Percentiles rank a stretch among this genome's conserved stretches.
These are phyloP conservation scores for Pangasianodon hypophthalmus DNA, from an alignment of 2,113 vertebrate species.

Conservation along the genomic window DNA sequence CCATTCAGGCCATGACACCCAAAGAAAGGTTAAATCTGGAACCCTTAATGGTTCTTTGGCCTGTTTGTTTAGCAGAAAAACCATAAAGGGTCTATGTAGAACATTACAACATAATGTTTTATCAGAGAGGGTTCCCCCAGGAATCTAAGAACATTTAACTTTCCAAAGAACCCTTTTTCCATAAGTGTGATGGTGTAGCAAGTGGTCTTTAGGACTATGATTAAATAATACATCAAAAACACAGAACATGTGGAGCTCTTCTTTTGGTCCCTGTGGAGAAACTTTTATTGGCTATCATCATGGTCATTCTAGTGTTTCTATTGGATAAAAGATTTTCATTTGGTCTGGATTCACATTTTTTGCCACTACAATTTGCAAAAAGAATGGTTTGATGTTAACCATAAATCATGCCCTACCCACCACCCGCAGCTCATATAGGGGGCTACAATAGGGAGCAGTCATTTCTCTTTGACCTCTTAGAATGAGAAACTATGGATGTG, in stretches of 20 bases:
- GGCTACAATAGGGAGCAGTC: conserved; percentile 60
- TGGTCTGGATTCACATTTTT: conserved; percentile 2
- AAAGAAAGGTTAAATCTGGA: neutral
- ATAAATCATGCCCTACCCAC: conserved; percentile 46
- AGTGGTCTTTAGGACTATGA: conserved; percentile 14
- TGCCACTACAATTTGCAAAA: conserved; percentile 31
- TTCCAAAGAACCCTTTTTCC: neutral
- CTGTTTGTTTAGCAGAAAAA: neutral
- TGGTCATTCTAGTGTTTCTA: neutral
- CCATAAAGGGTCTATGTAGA: neutral
- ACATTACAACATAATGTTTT: neutral
- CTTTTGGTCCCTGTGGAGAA: conserved; percentile 3
- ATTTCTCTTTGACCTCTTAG: conserved; percentile 58
- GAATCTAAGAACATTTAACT: neutral
- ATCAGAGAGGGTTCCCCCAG: neutral
- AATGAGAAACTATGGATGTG: conserved; percentile 56
- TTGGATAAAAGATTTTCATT: conserved; percentile 1
- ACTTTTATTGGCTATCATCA: conserved; percentile 22
- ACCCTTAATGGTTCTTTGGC: neutral
- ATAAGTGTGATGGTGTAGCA: conserved; percentile 11
- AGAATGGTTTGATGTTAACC: conserved; percentile 44
- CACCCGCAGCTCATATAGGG: conserved; percentile 41
- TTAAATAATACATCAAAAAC: conserved; percentile 19
- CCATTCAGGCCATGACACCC: neutral
- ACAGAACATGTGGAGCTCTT: neutral